Conservation (phyloP, 2,797 vertebrate species). For the Parauchenoglanis punctatus region DNA sequence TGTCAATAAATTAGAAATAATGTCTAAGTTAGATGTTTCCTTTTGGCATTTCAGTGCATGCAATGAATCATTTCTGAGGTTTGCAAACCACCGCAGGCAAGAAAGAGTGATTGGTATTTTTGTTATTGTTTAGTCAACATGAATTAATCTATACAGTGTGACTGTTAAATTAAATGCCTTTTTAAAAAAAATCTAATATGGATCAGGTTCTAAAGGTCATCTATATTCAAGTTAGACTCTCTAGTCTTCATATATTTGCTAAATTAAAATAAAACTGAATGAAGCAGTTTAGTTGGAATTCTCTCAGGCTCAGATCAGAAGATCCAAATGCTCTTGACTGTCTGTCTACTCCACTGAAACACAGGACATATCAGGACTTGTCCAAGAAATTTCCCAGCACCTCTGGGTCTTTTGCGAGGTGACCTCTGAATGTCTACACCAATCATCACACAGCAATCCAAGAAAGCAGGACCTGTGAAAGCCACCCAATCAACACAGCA, state of each 20-base stretch:
- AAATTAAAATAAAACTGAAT: not conserved
- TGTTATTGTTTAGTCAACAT: not conserved
- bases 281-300: not conserved
- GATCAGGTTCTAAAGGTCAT: not conserved
- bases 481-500: not conserved
- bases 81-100: not conserved
- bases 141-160: not conserved
- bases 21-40: not conserved
- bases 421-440: not conserved
- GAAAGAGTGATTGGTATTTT: not conserved
- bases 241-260: not conserved
- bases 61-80: not conserved
- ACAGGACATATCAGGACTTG: not conserved
- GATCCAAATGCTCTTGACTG: not conserved
- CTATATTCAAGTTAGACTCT: not conserved
- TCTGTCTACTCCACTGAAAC: not conserved
- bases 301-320: not conserved
- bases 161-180: not conserved
- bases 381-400: not conserved
- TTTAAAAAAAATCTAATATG: not conserved
- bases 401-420: not conserved
- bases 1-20: not conserved
- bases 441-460: not conserved
- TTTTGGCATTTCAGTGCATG: not conserved
- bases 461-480: slow-evolving; percentile 2